Evolutionary conservation across 2,888 invertebrate species (phyloP).

Genomic region (Mechanitis mazaeus): DNA sequence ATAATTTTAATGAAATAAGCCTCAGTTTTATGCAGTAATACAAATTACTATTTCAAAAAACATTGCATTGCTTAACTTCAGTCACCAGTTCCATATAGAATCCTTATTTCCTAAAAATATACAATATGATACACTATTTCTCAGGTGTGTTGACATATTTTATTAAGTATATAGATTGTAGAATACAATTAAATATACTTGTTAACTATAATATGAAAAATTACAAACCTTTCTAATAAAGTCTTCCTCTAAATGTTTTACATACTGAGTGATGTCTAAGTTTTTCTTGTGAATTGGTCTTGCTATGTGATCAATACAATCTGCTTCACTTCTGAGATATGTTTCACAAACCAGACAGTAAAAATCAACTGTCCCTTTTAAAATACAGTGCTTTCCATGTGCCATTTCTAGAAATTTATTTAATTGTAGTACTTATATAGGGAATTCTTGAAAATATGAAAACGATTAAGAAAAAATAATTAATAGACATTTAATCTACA

Average conservation of each 20-base stretch:
- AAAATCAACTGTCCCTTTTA: slow-evolving; percentile 39
- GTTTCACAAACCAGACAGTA: slow-evolving; percentile 46
- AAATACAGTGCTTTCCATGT: slow-evolving; percentile 39
- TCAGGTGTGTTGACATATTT: too few species aligned
- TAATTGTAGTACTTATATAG: neutral
- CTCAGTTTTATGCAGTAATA: too few species aligned
- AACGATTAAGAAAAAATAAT: too few species aligned
- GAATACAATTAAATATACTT: neutral
- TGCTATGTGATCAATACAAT: slow-evolving; percentile 34
- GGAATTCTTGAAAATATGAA: too few species aligned
- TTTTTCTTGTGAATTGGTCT: slow-evolving; percentile 35
- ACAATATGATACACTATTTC: too few species aligned
- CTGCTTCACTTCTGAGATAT: slow-evolving; percentile 35
- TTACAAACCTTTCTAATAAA: slow-evolving; percentile 43
- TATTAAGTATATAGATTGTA: neutral
- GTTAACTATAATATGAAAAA: neutral
- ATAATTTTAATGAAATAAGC: too few species aligned
- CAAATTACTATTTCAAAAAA: too few species aligned
- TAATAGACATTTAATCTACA: too few species aligned
- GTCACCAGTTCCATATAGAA: too few species aligned
- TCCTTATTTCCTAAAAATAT: too few species aligned
- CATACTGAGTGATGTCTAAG: slow-evolving; percentile 30
- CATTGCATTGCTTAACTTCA: too few species aligned
- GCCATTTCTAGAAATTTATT: slow-evolving; percentile 24
- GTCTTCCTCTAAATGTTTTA: slow-evolving; percentile 37